Base-by-base conservation (phyloP, 2,797 vertebrate species). In the Anas acuta region DNA sequence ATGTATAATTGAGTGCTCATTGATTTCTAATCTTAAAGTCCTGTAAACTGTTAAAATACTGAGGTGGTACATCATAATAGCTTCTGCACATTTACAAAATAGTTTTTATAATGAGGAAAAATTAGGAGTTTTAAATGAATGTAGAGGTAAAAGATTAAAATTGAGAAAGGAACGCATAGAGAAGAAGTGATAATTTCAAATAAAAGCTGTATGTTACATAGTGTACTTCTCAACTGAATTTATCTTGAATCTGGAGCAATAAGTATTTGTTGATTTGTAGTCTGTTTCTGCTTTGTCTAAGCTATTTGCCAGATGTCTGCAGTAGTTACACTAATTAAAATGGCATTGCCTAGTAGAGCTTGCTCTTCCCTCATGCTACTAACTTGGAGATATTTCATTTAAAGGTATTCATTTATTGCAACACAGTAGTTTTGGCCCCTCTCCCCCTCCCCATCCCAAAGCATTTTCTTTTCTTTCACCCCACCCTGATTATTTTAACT, bases 231-330 rank as follows among this genome's bases (percentile, higher is more conserved):
- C 71, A 89, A 67, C 57, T 79, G 16, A 91, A 89, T 95, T 91
- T 93, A 74, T 92, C 49, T 94, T 94, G 87, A 96, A 97, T 97
- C 97, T 98, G 98, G 98, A 98, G 98, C 98, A 98, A 98, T 95
- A 97, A 98, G 98, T 98, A 98, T 98, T 98, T 97, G 93, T 96
- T 97, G 95, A 97, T 98, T 90, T 3, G 77, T 95, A 95, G 30
- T 95, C 90, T 92, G 91, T 96, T 89, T 97, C 96, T 95, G 96
- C 97, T 97, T 97, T 96, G 88, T 97, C 93, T 95, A 94, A 97
- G 94, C 95, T 97, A 86, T 97, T 97, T 97, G 97, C 96, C 96
- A 95, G 96, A 93, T 97, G 97, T 97, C 87, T 97, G 95, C 95
- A 94, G 57, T 96, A 95, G 67, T 95, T 97, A 94, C 25, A 94